These are phyloP conservation scores for Chelon auratus DNA, from an alignment of 2,797 vertebrate species.

Conservation along the genomic window DNA sequence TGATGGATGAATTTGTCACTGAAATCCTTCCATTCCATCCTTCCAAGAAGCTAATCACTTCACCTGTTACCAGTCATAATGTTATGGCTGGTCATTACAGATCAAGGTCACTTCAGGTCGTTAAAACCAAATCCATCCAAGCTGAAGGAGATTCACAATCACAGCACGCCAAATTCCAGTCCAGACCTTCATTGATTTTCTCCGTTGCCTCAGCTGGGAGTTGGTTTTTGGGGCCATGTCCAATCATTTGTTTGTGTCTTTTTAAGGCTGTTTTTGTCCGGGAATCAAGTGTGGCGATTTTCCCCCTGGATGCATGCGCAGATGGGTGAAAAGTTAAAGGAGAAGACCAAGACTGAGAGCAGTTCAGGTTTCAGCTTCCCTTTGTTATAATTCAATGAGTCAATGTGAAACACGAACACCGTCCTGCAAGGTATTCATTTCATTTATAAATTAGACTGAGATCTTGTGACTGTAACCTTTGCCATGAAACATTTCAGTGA, in stretches of 20 bases:
- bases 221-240: not conserved
- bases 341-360: no score
- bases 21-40: no score
- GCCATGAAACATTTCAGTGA: not conserved
- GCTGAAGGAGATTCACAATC: slow-evolving; percentile 15
- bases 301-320: not conserved
- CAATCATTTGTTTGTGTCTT: not conserved
- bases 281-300: not conserved
- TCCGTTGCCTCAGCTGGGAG: slow-evolving; percentile 1
- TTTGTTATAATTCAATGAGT: no score
- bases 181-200: slow-evolving; percentile 8
- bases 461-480: not conserved
- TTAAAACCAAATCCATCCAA: not conserved
- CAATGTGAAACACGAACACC: no score
- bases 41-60: no score
- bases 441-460: not conserved
- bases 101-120: not conserved
- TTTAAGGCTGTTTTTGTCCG: not conserved
- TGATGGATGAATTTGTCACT: no score
- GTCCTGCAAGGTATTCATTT: no score
- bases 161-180: not conserved
- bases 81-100: no score
- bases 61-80: no score
- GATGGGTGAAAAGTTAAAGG: not conserved
- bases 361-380: no score